Evolutionary conservation across 2,797 vertebrate genomes (phyloP).

Genomic region (Chelidonichthys spinosus): DNA sequence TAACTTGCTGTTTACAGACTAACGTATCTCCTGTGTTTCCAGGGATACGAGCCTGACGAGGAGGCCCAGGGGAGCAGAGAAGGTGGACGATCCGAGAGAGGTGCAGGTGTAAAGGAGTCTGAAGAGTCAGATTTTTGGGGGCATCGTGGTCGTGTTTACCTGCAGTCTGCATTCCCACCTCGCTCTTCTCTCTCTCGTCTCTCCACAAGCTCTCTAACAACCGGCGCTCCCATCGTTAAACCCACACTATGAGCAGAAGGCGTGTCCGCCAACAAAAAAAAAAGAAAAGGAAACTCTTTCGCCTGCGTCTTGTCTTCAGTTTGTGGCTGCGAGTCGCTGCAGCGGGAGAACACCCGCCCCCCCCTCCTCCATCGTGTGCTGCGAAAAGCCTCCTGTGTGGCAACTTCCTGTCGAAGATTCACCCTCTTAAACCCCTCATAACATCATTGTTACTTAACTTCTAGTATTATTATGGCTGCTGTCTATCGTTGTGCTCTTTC

Average conservation of each 20-base stretch:
- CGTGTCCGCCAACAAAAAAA: slow-evolving; percentile 4
- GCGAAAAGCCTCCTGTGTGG: too few species aligned
- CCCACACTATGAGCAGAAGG: slow-evolving; percentile 34
- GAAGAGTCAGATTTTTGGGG: slow-evolving; percentile 32
- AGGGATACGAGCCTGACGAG: slow-evolving; percentile 26
- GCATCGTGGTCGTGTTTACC: not conserved
- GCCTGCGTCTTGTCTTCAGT: slow-evolving; percentile 32
- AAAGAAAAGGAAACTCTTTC: slow-evolving; percentile 33
- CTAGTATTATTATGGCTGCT: slow-evolving; percentile 60
- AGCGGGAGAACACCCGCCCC: slow-evolving; percentile 27
- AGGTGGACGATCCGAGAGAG: slow-evolving; percentile 27
- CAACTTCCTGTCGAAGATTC: slow-evolving; percentile 28
- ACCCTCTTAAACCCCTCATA: slow-evolving; percentile 40
- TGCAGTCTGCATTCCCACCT: slow-evolving; percentile 50
- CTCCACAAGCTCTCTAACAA: not conserved
- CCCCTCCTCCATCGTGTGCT: not conserved
- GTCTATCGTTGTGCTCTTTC: slow-evolving; percentile 72
- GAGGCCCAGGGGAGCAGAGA: slow-evolving; percentile 21
- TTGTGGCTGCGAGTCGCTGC: slow-evolving; percentile 13
- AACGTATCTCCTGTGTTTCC: not conserved
- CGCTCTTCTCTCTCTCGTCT: slow-evolving; percentile 56
- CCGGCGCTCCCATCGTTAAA: slow-evolving; percentile 23
- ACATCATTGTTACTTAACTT: slow-evolving; percentile 53
- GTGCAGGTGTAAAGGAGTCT: slow-evolving; percentile 46
- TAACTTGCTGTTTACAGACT: not conserved